phyloP scores from a whole-genome alignment of 2,797 vertebrate genomes.

The Schizothorax lantsangensis region DNA sequence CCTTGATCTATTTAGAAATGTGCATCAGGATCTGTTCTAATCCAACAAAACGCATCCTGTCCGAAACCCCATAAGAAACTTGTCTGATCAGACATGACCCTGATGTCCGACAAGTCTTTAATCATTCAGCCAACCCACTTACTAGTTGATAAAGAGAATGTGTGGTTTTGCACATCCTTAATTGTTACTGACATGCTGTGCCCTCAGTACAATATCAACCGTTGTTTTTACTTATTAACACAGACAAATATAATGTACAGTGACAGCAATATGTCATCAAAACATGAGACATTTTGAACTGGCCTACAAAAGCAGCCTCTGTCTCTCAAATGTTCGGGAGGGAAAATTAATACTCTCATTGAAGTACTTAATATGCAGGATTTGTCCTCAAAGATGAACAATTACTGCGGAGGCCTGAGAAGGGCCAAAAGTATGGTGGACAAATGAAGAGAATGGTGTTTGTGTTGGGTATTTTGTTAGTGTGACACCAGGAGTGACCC shows the following conservation, averaged over 20 bases:
- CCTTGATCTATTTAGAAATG: not conserved
- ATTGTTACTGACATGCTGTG: slow-evolving; percentile 3
- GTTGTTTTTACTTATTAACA: slow-evolving; percentile 20
- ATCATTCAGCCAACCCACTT: not conserved
- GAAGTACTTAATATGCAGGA: slow-evolving; percentile 56
- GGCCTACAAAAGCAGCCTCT: slow-evolving; percentile 10
- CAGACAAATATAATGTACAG: not conserved
- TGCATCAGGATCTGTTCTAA: not conserved
- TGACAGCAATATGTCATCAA: slow-evolving; percentile 20
- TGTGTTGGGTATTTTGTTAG: slow-evolving; percentile 64
- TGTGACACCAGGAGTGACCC: slow-evolving; percentile 65
- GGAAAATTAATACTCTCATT: slow-evolving; percentile 48
- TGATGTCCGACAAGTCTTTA: not conserved
- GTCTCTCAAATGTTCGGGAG: slow-evolving; percentile 10
- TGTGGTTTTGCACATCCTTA: slow-evolving; percentile 4
- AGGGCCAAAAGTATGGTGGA: slow-evolving; percentile 51
- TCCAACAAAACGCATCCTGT: not conserved
- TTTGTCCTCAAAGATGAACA: slow-evolving; percentile 59
- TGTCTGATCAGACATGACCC: not conserved
- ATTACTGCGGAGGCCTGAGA: slow-evolving; percentile 57
- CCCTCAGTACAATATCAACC: not conserved
- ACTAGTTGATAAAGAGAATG: not conserved
- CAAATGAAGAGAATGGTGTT: slow-evolving; percentile 63
- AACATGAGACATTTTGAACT: slow-evolving; percentile 31
- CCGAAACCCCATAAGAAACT: not conserved